Percentiles rank a stretch among this genome's conserved stretches.
These are phyloP conservation scores for Bombus turneri DNA, from an alignment of 1,140 invertebrate species.

Conservation along the genomic window DNA sequence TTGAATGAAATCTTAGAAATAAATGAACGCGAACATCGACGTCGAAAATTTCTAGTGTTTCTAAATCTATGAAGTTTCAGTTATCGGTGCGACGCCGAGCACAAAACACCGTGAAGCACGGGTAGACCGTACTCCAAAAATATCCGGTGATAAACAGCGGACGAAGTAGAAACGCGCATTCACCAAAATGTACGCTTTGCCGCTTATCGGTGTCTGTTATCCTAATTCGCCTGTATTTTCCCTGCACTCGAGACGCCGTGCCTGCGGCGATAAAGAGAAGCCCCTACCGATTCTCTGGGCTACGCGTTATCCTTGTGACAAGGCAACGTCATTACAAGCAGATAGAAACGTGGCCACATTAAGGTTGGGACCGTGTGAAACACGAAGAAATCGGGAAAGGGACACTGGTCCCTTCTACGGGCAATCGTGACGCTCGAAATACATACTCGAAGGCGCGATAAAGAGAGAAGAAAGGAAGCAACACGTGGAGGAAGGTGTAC, in stretches of 20 bases:
- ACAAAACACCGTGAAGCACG: background rate
- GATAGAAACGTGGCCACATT: constrained; percentile 29
- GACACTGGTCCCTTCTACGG: background rate
- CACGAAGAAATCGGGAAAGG: constrained; percentile 42
- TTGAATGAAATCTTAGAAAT: too few species aligned
- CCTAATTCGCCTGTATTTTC: constrained; percentile 39
- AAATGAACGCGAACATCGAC: background rate
- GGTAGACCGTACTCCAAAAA: constrained; percentile 8
- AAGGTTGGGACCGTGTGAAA: constrained; percentile 36
- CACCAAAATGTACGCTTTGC: background rate
- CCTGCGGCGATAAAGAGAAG: constrained; percentile 10
- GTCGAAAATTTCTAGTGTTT: background rate
- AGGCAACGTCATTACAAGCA: constrained; percentile 33
- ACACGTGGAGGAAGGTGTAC: constrained; percentile 28
- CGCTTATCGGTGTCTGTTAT: constrained; percentile 33
- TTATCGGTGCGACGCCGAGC: background rate
- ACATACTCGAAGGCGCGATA: constrained; percentile 32
- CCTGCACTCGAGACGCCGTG: background rate
- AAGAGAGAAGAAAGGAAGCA: constrained; percentile 47
- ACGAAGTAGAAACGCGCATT: background rate
- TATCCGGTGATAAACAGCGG: constrained; percentile 15
- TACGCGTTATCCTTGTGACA: constrained; percentile 26
- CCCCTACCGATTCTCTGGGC: background rate
- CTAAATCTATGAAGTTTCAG: background rate
- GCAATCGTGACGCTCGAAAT: background rate